phyloP scores from a whole-genome alignment of 2,888 invertebrate species.

The Molanna angustata region DNA sequence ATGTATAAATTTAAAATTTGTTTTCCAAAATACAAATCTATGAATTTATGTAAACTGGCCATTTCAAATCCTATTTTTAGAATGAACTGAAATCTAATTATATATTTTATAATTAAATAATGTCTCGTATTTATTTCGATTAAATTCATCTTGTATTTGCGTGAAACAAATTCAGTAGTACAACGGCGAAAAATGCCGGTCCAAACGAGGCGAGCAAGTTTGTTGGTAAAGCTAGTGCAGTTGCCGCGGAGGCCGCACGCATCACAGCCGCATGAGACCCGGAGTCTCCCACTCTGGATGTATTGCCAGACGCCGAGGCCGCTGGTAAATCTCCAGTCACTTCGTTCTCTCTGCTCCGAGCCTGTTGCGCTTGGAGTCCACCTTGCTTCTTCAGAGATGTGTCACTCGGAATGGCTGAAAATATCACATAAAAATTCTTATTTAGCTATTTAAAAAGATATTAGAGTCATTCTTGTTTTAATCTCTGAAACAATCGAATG shows the following conservation, averaged over 20 bases:
- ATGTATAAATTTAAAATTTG: neutral
- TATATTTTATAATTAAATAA: too few relatives aligned
- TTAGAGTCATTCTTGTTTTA: neutral
- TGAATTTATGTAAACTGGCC: too few relatives aligned
- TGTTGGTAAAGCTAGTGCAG: too few relatives aligned
- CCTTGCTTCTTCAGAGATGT: constrained; percentile 10
- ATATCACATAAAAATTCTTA: neutral
- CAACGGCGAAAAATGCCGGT: too few relatives aligned
- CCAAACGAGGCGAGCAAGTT: too few relatives aligned
- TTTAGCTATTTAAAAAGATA: neutral
- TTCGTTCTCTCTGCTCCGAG: constrained; percentile 29
- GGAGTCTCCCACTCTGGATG: neutral
- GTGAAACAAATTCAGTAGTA: too few relatives aligned
- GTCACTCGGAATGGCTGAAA: constrained; percentile 23
- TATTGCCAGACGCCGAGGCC: neutral
- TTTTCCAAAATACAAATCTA: too few relatives aligned
- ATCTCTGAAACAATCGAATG: neutral
- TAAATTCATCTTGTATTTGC: too few relatives aligned
- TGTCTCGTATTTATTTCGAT: too few relatives aligned
- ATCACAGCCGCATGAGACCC: neutral
- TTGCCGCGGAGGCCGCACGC: too few relatives aligned
- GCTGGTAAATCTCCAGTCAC: constrained; percentile 11
- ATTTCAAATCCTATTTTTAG: too few relatives aligned
- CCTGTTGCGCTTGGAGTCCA: neutral
- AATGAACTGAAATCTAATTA: too few relatives aligned